phyloP scores from a whole-genome alignment of 2,888 invertebrate species.

The Rhogogaster chlorosoma region DNA sequence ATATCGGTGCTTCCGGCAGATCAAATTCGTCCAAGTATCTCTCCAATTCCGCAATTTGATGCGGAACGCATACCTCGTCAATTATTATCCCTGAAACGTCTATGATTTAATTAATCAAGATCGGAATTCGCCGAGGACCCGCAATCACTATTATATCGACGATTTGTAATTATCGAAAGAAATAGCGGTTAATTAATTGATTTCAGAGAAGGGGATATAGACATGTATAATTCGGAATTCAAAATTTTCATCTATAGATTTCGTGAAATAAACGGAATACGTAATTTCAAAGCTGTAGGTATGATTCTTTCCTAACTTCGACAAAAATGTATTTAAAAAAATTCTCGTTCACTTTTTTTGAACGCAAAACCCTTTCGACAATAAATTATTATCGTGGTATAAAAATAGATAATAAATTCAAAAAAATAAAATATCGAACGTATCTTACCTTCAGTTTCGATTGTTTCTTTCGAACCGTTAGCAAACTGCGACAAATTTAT shows the following conservation, averaged over 20 bases:
- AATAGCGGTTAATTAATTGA: background rate
- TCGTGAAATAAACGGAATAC: too few relatives aligned
- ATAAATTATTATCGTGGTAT: too few relatives aligned
- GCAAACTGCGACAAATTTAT: background rate
- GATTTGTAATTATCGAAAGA: background rate
- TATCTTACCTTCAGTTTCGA: background rate
- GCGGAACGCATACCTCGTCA: slow-evolving; percentile 4
- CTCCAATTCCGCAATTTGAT: slow-evolving; percentile 53
- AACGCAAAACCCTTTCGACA: too few relatives aligned
- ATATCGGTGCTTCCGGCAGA: slow-evolving; percentile 45
- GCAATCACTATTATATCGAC: background rate
- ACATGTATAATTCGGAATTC: too few relatives aligned
- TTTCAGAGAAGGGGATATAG: too few relatives aligned
- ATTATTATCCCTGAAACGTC: background rate
- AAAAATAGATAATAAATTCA: background rate
- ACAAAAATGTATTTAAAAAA: too few relatives aligned
- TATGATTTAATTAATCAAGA: background rate
- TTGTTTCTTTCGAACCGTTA: background rate
- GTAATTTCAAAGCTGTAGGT: too few relatives aligned
- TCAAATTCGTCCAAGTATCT: slow-evolving; percentile 52
- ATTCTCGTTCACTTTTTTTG: too few relatives aligned
- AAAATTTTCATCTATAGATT: too few relatives aligned
- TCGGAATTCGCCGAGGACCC: background rate
- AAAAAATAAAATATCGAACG: too few relatives aligned
- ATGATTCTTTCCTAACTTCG: too few relatives aligned